Conservation (phyloP, 2,888 invertebrate species). For the Itoplectis maculator region DNA sequence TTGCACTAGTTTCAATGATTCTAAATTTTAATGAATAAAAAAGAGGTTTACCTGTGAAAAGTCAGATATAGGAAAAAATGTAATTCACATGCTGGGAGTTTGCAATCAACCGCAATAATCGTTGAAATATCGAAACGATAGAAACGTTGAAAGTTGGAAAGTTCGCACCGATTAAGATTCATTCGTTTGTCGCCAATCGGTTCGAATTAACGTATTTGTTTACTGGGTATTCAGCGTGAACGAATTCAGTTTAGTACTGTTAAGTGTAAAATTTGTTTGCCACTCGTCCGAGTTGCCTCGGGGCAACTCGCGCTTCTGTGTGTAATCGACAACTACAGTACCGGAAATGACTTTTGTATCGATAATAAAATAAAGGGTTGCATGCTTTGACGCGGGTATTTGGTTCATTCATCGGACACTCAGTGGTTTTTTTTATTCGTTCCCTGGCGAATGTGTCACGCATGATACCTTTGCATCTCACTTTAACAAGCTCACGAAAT, state of each 20-base stretch:
- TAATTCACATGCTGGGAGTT: too few relatives aligned
- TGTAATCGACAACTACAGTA: constrained; percentile 25
- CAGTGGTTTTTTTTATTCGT: background rate
- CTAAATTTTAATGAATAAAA: too few relatives aligned
- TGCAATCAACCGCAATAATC: too few relatives aligned
- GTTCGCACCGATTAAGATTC: too few relatives aligned
- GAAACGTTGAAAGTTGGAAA: too few relatives aligned
- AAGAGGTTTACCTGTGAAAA: too few relatives aligned
- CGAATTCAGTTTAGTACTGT: background rate
- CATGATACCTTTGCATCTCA: constrained; percentile 46
- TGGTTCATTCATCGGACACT: constrained; percentile 16
- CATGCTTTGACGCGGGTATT: constrained; percentile 38
- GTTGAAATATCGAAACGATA: too few relatives aligned
- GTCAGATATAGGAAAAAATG: too few relatives aligned
- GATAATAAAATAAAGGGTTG: constrained; percentile 48
- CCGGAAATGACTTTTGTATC: constrained; percentile 45
- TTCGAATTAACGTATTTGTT: constrained; percentile 3
- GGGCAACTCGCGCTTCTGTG: background rate
- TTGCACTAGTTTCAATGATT: too few relatives aligned
- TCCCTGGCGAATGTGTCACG: constrained; percentile 27
- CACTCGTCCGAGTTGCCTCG: constrained; percentile 5
- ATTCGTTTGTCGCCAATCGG: background rate
- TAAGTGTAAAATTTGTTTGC: constrained; percentile 19
- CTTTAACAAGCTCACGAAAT: constrained; percentile 43
- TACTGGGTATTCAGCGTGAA: background rate